phyloP scores from a whole-genome alignment of 1,140 invertebrate genomes.

The Eumaeus atala region DNA sequence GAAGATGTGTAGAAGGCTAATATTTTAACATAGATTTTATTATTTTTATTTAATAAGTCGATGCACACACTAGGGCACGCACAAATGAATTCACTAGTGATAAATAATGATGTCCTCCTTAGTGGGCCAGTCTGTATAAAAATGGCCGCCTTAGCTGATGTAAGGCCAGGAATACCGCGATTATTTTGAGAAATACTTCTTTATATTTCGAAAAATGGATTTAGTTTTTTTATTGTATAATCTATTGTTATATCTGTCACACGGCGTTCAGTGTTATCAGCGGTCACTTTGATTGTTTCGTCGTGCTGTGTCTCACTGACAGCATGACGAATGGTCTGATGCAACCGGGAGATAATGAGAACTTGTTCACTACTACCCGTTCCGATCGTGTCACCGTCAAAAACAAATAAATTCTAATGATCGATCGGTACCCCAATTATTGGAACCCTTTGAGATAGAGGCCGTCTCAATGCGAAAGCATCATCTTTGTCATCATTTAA shows the following conservation, averaged over 20 bases:
- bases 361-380: conserved; percentile 50
- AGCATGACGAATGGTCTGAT: conserved; percentile 70
- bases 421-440: conserved; percentile 60
- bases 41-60: no score
- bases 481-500: neutral
- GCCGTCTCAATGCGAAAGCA: conserved; percentile 37
- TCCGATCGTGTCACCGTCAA: conserved; percentile 64
- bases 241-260: neutral
- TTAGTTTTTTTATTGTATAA: no score
- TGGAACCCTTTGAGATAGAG: conserved; percentile 55
- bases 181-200: no score
- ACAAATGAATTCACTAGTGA: no score
- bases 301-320: conserved; percentile 56
- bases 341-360: conserved; percentile 50
- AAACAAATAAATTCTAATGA: conserved; percentile 72
- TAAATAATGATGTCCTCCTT: no score
- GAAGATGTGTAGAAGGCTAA: no score
- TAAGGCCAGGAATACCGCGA: no score
- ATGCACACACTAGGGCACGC: no score
- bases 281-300: conserved; percentile 67
- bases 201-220: no score
- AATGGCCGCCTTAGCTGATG: no score
- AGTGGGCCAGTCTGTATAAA: no score
- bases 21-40: no score
- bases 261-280: conserved; percentile 51